Evolutionary conservation across 1,140 invertebrate species (phyloP), one percentile per base, ranked within the genome.

Genomic region (Idris sp.): DNA sequence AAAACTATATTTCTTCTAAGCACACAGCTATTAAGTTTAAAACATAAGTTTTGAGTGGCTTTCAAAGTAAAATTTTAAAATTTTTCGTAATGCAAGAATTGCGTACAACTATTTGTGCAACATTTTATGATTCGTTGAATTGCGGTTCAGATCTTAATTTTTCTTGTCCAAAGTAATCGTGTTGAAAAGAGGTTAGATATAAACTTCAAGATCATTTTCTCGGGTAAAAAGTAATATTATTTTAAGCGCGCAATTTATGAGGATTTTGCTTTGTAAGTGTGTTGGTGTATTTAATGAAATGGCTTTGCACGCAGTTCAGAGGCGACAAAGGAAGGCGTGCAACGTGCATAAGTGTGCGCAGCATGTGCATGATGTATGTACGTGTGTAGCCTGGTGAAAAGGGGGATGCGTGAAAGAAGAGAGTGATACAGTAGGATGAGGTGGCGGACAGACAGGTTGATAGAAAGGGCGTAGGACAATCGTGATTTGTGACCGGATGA

Each of bases 281-380:
- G 19, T 9, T 48, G 49, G 56, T 25, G 44, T 74, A 67, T 74
- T 74, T 74, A 61, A 67, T 48, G 62, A 61, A 67, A 74, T 16
- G 43, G 33, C 18, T 30, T 30, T 30, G 28, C 28, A 9, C 3
- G 19, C 38, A 15, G 28, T 44, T 31, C 3, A 35, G 36, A 54
- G 43, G 30, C 44, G 28, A 44, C 28, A 14, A 19, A 44, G 62
- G 15, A 64, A 46, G 28, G 43, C 35, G 31, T 14, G 15, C 30
- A 13, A 15, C 9, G 44, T 11, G 33, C 41, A 31, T 19, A 10
- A 28, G 33, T 9, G 28, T 11, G 10, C 11, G 26, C 6, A 13
- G 9, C 10, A 11, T 35, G 13, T 35, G 35, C 14, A 15, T 38
- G 35, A n/a, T n/a, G 7, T 1, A 9, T 11, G 54, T 40, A 26